Percentiles rank a stretch among this genome's conserved stretches.
Evolutionary conservation across 2,888 invertebrate species (phyloP).

Genomic region (Eulithis testata): DNA sequence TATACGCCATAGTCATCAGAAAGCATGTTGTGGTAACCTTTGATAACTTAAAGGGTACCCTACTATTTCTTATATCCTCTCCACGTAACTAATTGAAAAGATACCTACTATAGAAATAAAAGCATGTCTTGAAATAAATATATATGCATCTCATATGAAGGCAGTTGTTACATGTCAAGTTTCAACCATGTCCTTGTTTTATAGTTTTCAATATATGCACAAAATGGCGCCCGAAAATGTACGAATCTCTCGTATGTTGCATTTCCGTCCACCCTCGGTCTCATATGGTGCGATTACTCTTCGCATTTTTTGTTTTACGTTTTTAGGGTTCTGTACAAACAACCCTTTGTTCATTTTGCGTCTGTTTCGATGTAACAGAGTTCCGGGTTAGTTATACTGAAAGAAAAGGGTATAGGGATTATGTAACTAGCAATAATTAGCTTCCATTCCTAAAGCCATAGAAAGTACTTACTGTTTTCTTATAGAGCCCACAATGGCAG

Average conservation of each 20-base stretch:
- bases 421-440: no score
- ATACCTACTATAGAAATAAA: no score
- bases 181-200: not conserved
- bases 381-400: not conserved
- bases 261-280: conserved; percentile 42
- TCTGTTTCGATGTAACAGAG: not conserved
- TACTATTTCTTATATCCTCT: no score
- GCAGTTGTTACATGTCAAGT: not conserved
- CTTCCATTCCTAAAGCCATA: no score
- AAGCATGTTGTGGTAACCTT: no score
- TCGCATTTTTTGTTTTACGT: conserved; percentile 33
- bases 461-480: no score
- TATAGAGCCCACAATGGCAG: no score
- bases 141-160: no score
- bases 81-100: no score
- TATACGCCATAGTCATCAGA: no score
- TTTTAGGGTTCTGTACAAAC: conserved; percentile 28
- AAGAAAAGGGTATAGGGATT: not conserved
- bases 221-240: conserved; percentile 27
- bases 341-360: not conserved
- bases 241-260: conserved; percentile 39
- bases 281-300: conserved; percentile 49
- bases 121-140: no score
- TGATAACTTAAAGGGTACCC: no score
- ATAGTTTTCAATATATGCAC: conserved; percentile 30